Percentiles rank a stretch among this genome's conserved stretches.
These are phyloP conservation scores for Netelia inedita DNA, from an alignment of 2,888 invertebrate species.

Conservation along the genomic window DNA sequence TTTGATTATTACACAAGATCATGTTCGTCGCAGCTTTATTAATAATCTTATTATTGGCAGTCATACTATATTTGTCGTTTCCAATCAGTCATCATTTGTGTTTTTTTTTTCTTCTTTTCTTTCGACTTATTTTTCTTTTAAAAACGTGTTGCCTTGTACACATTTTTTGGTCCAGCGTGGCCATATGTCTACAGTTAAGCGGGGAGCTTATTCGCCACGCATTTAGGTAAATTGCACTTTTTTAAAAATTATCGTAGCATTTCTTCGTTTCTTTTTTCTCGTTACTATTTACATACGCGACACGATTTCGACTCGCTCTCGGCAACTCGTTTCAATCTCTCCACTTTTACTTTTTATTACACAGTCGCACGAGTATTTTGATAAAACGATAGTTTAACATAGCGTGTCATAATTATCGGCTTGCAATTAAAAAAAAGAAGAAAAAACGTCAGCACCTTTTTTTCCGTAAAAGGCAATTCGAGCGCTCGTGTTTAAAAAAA, in stretches of 20 bases:
- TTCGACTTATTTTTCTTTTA: conserved; percentile 26
- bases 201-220: conserved; percentile 73
- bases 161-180: conserved; percentile 71
- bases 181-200: conserved; percentile 58
- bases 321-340: conserved; percentile 46
- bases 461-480: conserved; percentile 31
- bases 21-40: conserved; percentile 44
- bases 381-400: conserved; percentile 28
- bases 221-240: conserved; percentile 79
- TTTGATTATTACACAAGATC: conserved; percentile 45
- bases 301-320: conserved; percentile 67
- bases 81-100: conserved; percentile 78
- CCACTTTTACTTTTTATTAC: conserved; percentile 20
- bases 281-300: conserved; percentile 69
- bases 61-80: conserved; percentile 76
- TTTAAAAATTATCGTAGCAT: conserved; percentile 69
- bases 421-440: conserved; percentile 38
- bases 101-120: conserved; percentile 60
- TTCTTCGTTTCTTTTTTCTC: conserved; percentile 39
- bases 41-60: conserved; percentile 76
- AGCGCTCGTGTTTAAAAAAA: conserved; percentile 39
- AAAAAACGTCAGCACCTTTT: conserved; percentile 33
- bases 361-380: conserved; percentile 20
- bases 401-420: conserved; percentile 40
- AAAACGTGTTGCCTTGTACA: conserved; percentile 60